Evolutionary conservation across 2,113 vertebrate genomes (phyloP).

Genomic region (Cebus imitator): DNA sequence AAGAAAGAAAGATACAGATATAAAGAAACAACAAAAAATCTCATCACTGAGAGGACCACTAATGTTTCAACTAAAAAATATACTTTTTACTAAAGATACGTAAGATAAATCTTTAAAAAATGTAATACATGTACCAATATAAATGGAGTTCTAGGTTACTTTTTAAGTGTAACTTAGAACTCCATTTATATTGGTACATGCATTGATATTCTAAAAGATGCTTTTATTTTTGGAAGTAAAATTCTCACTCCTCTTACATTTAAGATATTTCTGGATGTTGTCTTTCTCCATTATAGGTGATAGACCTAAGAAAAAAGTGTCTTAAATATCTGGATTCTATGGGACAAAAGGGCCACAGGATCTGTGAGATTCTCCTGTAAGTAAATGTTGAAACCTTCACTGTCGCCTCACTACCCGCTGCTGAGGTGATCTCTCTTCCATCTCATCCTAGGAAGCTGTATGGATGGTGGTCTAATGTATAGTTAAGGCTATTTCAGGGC

Average conservation of each 20-base stretch:
- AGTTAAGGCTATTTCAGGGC: not conserved
- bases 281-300: slow-evolving; percentile 84
- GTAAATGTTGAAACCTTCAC: slow-evolving; percentile 74
- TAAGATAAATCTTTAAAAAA: too few species aligned
- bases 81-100: too few species aligned
- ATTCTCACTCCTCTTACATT: not conserved
- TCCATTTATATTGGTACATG: not conserved
- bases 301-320: slow-evolving; percentile 88
- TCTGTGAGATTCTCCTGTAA: slow-evolving; percentile 92
- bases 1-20: not conserved
- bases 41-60: not conserved
- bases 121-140: too few species aligned
- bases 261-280: slow-evolving; percentile 7
- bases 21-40: not conserved
- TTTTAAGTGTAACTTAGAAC: not conserved
- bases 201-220: slow-evolving; percentile 4
- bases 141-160: not conserved
- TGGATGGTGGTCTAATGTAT: not conserved
- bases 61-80: not conserved
- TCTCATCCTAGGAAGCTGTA: not conserved
- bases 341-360: slow-evolving; percentile 89
- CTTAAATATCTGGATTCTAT: slow-evolving; percentile 93
- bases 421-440: not conserved
- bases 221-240: slow-evolving; percentile 46
- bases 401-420: not conserved